Conservation (phyloP, 2,113 vertebrate genomes). For the Casuarius casuarius region DNA sequence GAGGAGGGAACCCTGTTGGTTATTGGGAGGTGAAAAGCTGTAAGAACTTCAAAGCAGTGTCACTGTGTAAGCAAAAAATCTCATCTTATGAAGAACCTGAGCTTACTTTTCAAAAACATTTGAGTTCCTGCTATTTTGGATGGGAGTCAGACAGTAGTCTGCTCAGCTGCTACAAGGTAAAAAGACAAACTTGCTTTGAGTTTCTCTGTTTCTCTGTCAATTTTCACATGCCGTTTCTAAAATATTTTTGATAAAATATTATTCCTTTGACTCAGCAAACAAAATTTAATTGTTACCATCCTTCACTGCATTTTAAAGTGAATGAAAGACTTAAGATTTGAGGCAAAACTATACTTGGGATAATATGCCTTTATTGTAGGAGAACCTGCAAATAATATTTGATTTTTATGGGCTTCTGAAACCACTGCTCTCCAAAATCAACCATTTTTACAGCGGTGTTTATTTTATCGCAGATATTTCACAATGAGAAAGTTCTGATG, state of each 20-base stretch:
- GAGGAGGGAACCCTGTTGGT: constrained; percentile 80
- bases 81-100: constrained; percentile 71
- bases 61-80: constrained; percentile 87
- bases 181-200: background rate
- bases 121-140: constrained; percentile 82
- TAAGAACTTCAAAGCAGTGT: constrained; percentile 84
- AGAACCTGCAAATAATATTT: background rate
- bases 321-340: background rate
- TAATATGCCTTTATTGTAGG: background rate
- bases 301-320: background rate
- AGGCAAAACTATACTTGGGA: background rate
- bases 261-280: background rate
- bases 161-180: constrained; percentile 89
- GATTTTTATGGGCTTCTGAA: background rate
- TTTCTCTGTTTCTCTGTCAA: background rate
- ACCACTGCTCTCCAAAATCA: background rate
- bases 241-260: background rate
- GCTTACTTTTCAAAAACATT: constrained; percentile 74
- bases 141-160: constrained; percentile 87
- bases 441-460: background rate
- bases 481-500: constrained; percentile 91
- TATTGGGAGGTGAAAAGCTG: constrained; percentile 95
- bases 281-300: background rate
- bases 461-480: constrained; percentile 86
- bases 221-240: background rate